Evolutionary conservation across 2,113 vertebrate genomes (phyloP).

Genomic region (Physeter macrocephalus): DNA sequence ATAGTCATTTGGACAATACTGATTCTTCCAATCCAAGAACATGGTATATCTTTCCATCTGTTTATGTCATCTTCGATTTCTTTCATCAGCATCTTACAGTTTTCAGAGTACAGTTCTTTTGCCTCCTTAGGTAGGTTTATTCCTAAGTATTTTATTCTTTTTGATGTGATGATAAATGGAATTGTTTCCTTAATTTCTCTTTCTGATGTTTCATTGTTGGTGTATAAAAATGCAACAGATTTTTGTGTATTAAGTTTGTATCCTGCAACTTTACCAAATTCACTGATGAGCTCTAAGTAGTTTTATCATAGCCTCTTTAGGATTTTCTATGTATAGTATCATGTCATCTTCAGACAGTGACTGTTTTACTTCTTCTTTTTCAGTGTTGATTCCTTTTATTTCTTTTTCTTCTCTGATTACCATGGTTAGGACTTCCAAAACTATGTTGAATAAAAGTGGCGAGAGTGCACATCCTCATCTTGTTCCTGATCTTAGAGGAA

Average conservation of each 20-base stretch:
- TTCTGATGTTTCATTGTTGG: neutral
- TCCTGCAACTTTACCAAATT: neutral
- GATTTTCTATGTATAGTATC: neutral
- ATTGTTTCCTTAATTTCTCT: neutral
- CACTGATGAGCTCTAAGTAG: neutral
- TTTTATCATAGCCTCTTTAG: neutral
- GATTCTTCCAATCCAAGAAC: neutral
- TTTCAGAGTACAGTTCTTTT: neutral
- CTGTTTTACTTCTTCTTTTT: neutral
- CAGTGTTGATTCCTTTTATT: neutral
- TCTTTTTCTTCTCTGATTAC: neutral
- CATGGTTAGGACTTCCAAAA: neutral
- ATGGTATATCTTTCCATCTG: neutral
- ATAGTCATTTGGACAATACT: neutral
- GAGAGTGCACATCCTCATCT: no score
- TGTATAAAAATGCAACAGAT: neutral
- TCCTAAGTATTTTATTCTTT: neutral
- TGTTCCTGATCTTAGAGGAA: no score
- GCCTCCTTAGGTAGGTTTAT: neutral
- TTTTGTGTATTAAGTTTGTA: neutral
- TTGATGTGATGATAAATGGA: neutral
- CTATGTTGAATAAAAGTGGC: no score
- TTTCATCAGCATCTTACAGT: neutral
- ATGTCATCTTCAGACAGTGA: neutral
- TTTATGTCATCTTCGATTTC: neutral